Percentiles rank a stretch among this genome's conserved stretches.
phyloP scores from a whole-genome alignment of 2,797 vertebrate species.

The Argyrosomus regius region DNA sequence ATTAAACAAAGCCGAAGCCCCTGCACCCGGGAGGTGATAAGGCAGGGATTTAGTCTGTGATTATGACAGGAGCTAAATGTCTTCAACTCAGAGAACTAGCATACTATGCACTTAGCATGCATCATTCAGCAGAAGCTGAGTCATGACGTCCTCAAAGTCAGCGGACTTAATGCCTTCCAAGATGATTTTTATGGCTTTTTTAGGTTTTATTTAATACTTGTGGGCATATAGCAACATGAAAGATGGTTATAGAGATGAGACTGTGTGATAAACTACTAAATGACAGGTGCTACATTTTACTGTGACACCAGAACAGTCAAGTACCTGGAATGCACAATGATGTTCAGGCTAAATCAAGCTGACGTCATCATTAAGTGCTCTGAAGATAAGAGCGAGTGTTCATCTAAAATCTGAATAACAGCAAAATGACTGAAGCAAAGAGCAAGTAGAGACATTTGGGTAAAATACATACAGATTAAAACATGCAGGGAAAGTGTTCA shows the following conservation, averaged over 20 bases:
- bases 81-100: constrained; percentile 69
- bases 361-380: constrained; percentile 15
- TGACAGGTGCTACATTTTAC: constrained; percentile 31
- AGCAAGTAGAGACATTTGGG: background rate
- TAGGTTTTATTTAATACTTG: constrained; percentile 41
- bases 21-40: constrained; percentile 75
- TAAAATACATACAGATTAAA: constrained; percentile 29
- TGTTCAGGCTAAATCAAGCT: constrained; percentile 19
- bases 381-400: constrained; percentile 7
- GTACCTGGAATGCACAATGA: constrained; percentile 1
- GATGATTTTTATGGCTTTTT: constrained; percentile 28
- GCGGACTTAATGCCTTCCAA: constrained; percentile 22
- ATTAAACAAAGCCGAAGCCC: constrained; percentile 81
- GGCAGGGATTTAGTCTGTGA: constrained; percentile 75
- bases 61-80: constrained; percentile 79
- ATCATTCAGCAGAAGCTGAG: constrained; percentile 72
- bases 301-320: background rate
- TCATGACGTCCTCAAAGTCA: constrained; percentile 66
- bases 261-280: constrained; percentile 28
- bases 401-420: background rate
- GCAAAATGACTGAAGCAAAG: background rate
- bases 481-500: background rate
- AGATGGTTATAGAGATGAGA: constrained; percentile 24
- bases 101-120: constrained; percentile 63
- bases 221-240: background rate